Evolutionary conservation across 2,797 vertebrate species (phyloP).

Genomic region (Pelobates cultripes): DNA sequence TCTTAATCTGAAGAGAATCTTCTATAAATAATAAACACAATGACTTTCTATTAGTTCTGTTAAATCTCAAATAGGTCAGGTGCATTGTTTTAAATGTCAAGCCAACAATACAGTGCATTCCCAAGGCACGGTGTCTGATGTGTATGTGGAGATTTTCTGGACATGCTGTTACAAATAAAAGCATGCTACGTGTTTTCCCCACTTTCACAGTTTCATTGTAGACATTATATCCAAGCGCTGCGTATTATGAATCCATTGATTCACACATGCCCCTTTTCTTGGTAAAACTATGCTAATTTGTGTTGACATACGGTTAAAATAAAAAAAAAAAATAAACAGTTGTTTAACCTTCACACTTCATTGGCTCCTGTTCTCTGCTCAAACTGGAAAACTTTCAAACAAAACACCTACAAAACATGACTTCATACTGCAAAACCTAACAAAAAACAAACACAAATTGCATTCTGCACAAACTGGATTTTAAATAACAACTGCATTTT

Average conservation of each 20-base stretch:
- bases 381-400: not conserved
- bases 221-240: slow-evolving; percentile 65
- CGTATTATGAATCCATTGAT: slow-evolving; percentile 67
- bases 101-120: slow-evolving; percentile 71
- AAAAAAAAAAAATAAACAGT: slow-evolving; percentile 18
- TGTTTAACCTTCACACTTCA: slow-evolving; percentile 52
- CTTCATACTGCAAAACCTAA: too few relatives aligned
- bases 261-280: slow-evolving; percentile 59
- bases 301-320: slow-evolving; percentile 51
- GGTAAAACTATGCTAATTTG: slow-evolving; percentile 55
- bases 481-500: too few relatives aligned
- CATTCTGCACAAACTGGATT: too few relatives aligned
- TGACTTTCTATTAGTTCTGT: slow-evolving; percentile 75
- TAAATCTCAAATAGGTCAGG: slow-evolving; percentile 76
- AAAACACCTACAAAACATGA: too few relatives aligned
- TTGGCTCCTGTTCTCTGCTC: slow-evolving; percentile 9
- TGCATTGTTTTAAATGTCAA: slow-evolving; percentile 74
- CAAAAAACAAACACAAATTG: too few relatives aligned
- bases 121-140: slow-evolving; percentile 71
- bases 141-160: slow-evolving; percentile 75
- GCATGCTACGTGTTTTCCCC: slow-evolving; percentile 68
- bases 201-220: slow-evolving; percentile 76
- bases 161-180: slow-evolving; percentile 62
- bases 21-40: slow-evolving; percentile 80
- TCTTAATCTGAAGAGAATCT: slow-evolving; percentile 75